Evolutionary conservation across 92 coral and sea anemone genomes (phyloP), one percentile per base, ranked within the genome.

Genomic region (Micromussa lordhowensis): DNA sequence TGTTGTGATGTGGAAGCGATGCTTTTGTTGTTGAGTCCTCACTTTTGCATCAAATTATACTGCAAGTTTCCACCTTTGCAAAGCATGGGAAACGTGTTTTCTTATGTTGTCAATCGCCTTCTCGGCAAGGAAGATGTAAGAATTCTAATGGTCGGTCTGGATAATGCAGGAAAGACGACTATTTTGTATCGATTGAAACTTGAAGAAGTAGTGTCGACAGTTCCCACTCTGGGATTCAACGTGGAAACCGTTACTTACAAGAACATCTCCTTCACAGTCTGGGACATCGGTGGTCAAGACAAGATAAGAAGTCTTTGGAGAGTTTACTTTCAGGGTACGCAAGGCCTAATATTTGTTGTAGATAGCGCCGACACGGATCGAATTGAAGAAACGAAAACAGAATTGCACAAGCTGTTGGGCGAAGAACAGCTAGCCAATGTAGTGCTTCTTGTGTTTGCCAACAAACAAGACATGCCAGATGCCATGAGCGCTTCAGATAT

Each of bases 211-310:
- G 96, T 94, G 0, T 92, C 99, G 3, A 97, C 97, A 2, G 99
- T 97, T 15, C 99, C 99, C 4, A 97, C 99, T 22, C 90, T 97
- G 26, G 99, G 99, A 1, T 97, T 97, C 72, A 97, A 97, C 89
- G 99, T 97, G 35, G 99, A 97, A 95, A 97, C 99, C 15, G 98
- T 97, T 53, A 78, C 84, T 38, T 97, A 94, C 88, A 97, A 95
- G 87, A 97, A 97, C 55, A 95, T 97, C 61, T 92, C 97, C 84
- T 97, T 97, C 35, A 97, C 99, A 32, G 99, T 97, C 6, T 97
- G 99, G 99, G 99, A 97, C 79, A 97, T 97, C 68, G 99, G 99
- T n/a, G 99, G 99, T 30, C 99, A 97, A 79, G 99, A 95, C 82
- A 97, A 97, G 94, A 97, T 97, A 44, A 82, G 99, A 78, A 95